Percentiles rank a stretch among this genome's conserved stretches.
These are phyloP conservation scores for Antheraea mylitta DNA, from an alignment of 1,140 invertebrate species.

Conservation along the genomic window DNA sequence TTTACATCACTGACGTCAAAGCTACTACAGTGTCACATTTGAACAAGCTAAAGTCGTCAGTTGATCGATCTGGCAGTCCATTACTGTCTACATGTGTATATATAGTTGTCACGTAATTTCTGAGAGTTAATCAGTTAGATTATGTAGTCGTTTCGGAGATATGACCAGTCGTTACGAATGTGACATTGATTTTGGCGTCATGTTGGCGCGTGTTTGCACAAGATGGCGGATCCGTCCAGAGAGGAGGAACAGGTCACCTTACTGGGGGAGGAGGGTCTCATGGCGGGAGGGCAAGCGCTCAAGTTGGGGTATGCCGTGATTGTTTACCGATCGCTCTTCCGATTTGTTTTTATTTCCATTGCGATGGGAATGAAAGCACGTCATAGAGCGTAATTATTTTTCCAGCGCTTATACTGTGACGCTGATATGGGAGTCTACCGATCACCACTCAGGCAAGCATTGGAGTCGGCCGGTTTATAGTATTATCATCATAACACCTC, in stretches of 20 bases:
- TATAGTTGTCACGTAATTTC: constrained; percentile 6
- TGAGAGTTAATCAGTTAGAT: constrained; percentile 8
- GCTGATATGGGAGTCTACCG: constrained; percentile 85
- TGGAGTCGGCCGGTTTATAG: constrained; percentile 78
- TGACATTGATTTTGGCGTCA: constrained; percentile 69
- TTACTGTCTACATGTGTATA: constrained; percentile 18
- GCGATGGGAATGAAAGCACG: constrained; percentile 59
- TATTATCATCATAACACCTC: constrained; percentile 73
- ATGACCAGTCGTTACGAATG: constrained; percentile 26
- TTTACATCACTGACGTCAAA: constrained; percentile 27
- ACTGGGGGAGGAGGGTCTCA: constrained; percentile 95
- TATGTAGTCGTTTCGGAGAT: background rate
- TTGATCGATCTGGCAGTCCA: constrained; percentile 26
- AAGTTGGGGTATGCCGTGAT: constrained; percentile 87
- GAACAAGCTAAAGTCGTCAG: constrained; percentile 21
- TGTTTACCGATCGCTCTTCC: constrained; percentile 51
- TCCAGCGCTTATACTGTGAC: constrained; percentile 87
- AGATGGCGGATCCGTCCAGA: constrained; percentile 95
- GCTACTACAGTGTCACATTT: constrained; percentile 36
- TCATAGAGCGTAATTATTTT: constrained; percentile 79
- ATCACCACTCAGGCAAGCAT: constrained; percentile 88
- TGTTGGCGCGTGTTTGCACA: constrained; percentile 75
- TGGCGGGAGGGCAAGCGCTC: constrained; percentile 94
- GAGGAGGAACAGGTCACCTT: constrained; percentile 96
- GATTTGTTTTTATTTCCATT: constrained; percentile 55